Evolutionary conservation across 2,113 vertebrate genomes (phyloP).

Genomic region (Cyrtonyx montezumae): DNA sequence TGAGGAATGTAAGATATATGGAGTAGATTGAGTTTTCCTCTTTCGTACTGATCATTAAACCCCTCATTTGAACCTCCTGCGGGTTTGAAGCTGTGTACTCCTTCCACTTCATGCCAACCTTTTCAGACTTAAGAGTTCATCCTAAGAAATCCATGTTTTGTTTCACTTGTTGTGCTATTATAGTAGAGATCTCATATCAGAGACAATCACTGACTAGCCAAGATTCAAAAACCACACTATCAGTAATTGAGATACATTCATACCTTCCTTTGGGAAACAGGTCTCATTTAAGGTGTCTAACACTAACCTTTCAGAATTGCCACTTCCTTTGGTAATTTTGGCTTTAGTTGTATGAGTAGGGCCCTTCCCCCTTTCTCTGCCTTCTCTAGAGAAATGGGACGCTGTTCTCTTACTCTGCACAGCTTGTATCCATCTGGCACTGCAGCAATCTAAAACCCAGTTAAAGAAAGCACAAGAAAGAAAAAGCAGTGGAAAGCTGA

Average conservation of each 20-base stretch:
- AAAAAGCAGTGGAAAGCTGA: slow-evolving; percentile 1
- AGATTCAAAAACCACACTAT: background rate
- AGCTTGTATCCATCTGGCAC: background rate
- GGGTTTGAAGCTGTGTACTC: background rate
- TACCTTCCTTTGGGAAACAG: background rate
- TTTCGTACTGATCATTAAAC: background rate
- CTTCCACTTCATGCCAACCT: background rate
- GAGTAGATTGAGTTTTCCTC: background rate
- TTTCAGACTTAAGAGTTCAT: background rate
- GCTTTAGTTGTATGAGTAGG: background rate
- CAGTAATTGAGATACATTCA: background rate
- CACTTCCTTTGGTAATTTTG: background rate
- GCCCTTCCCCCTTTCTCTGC: background rate
- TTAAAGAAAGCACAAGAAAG: background rate
- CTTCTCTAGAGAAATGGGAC: background rate
- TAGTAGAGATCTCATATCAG: background rate
- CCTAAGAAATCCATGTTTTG: background rate
- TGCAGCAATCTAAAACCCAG: background rate
- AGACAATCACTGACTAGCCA: background rate
- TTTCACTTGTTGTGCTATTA: background rate
- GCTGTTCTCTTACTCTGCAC: rapidly evolving
- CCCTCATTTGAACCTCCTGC: background rate
- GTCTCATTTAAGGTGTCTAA: background rate
- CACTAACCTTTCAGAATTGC: background rate
- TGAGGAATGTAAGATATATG: background rate